Evolutionary conservation across 2,888 invertebrate genomes (phyloP), one percentile per base, ranked within the genome.

Genomic region (Sicus ferrugineus): DNA sequence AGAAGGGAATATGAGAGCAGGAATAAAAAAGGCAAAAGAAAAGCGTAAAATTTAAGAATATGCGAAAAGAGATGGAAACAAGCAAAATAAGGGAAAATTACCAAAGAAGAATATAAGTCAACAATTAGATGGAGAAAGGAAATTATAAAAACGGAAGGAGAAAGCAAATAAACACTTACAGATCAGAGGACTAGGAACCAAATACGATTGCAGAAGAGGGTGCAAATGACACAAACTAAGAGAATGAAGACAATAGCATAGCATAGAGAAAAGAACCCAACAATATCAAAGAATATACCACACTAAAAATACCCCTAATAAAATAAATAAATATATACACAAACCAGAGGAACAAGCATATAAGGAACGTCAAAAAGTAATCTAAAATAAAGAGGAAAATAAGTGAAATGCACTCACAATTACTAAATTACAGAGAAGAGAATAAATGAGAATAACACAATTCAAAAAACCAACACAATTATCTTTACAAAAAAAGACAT

Each of bases 221-320:
- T n/a, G n/a, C n/a, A 42, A 38, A 16, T 38, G 61, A 42, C 61
- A 61, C 61, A 30, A 61, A 61, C 61, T 42, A 42, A 61, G 23
- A 61, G 61, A 61, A 61, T 54, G 42, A 61, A 61, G 61, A 61
- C 61, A 61, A 61, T 61, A 61, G 61, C 16, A 61, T 38, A 61
- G 61, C 6, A 54, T 61, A 42, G 61, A 61, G 42, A 34, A 61
- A 42, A 23, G 61, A 59, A 59, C 59, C 42, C 42, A 42, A 42
- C 42, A 42, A 42, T 42, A 42, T 4, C 14, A n/a, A 42, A 42
- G 14, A 42, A 42, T 42, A 42, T 14, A 42, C 42, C 14, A 42
- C 14, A 42, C 16, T 6, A 38, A 38, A 38, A 38, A 38, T 11
- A 38, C 6, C 6, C 38, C 6, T 38, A 26, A 54, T 21, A 52